A percentile compares a stretch with the other conserved stretches of the same genome.
phyloP scores from a whole-genome alignment of 2,113 vertebrate species.

The Hypomesus transpacificus region DNA sequence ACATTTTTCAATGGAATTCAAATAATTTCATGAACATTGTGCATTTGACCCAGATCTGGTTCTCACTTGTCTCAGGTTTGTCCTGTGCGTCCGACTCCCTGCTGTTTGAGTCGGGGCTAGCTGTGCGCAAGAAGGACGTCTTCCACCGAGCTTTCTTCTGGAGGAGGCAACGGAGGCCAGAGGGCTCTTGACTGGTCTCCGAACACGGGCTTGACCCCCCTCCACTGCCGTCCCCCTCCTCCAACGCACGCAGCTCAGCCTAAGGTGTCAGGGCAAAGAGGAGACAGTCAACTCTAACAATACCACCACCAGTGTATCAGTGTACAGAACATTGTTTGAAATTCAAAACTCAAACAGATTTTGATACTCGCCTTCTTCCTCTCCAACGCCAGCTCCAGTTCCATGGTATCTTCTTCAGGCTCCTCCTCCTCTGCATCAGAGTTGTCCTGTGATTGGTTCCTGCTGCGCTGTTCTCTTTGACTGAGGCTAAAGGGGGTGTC shows the following conservation, averaged over 20 bases:
- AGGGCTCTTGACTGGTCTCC: conserved; percentile 83
- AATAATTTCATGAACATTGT: neutral
- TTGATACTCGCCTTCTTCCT: conserved; percentile 82
- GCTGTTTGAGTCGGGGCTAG: conserved; percentile 87
- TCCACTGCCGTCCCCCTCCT: conserved; percentile 88
- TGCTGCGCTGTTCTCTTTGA: conserved; percentile 76
- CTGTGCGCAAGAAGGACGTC: conserved; percentile 76
- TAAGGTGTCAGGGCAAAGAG: conserved; percentile 41
- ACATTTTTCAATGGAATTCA: too few relatives aligned
- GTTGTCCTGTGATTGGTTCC: conserved; percentile 74
- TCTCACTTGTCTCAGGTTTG: conserved; percentile 75
- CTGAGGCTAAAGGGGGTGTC: conserved; percentile 56
- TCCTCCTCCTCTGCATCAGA: conserved; percentile 83
- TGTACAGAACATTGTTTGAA: neutral
- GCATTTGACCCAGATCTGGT: neutral
- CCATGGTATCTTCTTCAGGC: conserved; percentile 86
- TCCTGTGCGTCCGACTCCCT: conserved; percentile 76
- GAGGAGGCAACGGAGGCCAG: conserved; percentile 60
- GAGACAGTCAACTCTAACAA: neutral
- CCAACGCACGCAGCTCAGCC: conserved; percentile 94
- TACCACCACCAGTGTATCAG: neutral
- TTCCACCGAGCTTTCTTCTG: conserved; percentile 88
- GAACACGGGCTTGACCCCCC: conserved; percentile 91
- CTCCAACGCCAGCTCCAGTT: conserved; percentile 91
- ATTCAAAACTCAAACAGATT: neutral